phyloP scores from a whole-genome alignment of 2,113 vertebrate species.

The Pelvicachromis taeniatus region DNA sequence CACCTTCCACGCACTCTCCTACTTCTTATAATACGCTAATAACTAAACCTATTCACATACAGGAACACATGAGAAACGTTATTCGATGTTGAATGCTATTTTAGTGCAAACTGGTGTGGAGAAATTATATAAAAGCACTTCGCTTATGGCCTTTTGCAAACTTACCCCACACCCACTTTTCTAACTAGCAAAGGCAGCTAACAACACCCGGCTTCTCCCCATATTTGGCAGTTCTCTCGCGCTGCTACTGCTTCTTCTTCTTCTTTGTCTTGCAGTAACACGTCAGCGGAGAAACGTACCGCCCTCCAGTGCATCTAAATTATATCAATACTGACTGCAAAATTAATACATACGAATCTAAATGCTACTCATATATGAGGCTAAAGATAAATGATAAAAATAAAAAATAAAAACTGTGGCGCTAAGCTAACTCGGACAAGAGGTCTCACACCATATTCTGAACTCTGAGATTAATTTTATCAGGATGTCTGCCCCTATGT shows the following conservation, averaged over 20 bases:
- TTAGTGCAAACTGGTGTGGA: neutral
- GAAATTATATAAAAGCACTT: neutral
- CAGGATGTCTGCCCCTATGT: neutral
- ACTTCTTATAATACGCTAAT: neutral
- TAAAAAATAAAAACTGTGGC: neutral
- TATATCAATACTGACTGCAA: neutral
- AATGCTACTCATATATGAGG: neutral
- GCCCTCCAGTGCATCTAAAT: neutral
- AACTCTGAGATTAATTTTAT: neutral
- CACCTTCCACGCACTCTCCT: neutral
- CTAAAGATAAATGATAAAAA: neutral
- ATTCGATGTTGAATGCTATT: neutral
- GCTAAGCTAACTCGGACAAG: neutral
- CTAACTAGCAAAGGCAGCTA: neutral
- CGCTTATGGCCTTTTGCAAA: neutral
- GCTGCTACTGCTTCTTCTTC: neutral
- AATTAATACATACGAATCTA: neutral
- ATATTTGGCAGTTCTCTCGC: constrained; percentile 7
- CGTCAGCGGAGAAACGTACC: neutral
- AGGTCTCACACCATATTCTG: neutral
- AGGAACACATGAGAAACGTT: neutral
- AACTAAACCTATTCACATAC: neutral
- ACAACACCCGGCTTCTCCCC: neutral
- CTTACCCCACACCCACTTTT: neutral
- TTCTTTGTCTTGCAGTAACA: neutral